These are phyloP conservation scores for Zelostemma sp. DNA, from an alignment of 1,140 invertebrate genomes.

Conservation along the genomic window DNA sequence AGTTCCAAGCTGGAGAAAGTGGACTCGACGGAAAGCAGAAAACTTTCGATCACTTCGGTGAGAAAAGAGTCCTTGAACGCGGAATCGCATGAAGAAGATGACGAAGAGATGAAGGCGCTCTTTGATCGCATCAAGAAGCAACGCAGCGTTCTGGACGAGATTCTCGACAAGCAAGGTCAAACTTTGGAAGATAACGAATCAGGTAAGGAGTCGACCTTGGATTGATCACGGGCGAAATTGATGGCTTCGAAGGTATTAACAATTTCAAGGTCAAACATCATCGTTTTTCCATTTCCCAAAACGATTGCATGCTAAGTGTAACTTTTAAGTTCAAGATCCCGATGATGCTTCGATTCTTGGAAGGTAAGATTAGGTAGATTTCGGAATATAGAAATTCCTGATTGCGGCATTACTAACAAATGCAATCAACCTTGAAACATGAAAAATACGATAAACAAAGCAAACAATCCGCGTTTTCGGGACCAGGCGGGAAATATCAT, in stretches of 20 bases:
- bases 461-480: not conserved
- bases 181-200: slow-evolving; percentile 57
- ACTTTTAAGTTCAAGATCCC: too few relatives aligned
- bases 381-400: too few relatives aligned
- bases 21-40: slow-evolving; percentile 24
- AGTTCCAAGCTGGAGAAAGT: slow-evolving; percentile 36
- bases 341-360: too few relatives aligned
- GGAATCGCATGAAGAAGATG: slow-evolving; percentile 66
- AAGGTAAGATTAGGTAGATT: too few relatives aligned
- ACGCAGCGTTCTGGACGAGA: slow-evolving; percentile 78
- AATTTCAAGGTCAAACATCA: too few relatives aligned
- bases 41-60: slow-evolving; percentile 23
- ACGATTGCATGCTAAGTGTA: too few relatives aligned
- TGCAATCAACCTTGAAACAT: too few relatives aligned
- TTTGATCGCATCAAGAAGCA: slow-evolving; percentile 77
- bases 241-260: too few relatives aligned
- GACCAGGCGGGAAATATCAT: not conserved
- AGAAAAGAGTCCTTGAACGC: slow-evolving; percentile 53
- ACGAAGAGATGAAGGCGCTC: slow-evolving; percentile 74
- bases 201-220: slow-evolving; percentile 58
- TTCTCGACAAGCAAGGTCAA: slow-evolving; percentile 73
- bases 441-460: too few relatives aligned
- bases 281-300: too few relatives aligned
- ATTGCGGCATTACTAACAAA: too few relatives aligned
- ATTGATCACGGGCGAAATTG: too few relatives aligned